Conservation (phyloP, 2,113 vertebrate genomes). For the Elephantulus edwardii region DNA sequence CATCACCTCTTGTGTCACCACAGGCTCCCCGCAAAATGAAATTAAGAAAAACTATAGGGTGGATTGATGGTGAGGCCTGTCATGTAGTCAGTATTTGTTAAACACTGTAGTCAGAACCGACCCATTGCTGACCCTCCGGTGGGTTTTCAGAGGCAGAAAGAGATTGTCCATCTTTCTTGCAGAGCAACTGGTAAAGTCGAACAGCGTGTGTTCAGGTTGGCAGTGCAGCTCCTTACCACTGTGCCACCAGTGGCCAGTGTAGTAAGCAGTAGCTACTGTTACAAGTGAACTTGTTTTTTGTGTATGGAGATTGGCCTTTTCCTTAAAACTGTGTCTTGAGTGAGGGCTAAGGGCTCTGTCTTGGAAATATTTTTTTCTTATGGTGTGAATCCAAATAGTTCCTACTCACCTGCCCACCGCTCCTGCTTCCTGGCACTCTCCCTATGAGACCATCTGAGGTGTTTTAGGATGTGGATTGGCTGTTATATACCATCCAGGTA, state of each 20-base stretch:
- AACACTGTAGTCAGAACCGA: too few species aligned
- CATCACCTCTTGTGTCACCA: accelerated
- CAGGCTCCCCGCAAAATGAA: neutral
- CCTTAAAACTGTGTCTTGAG: accelerated
- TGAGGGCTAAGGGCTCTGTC: neutral
- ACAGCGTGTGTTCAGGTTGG: too few species aligned
- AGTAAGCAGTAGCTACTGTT: neutral
- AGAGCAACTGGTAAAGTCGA: too few species aligned
- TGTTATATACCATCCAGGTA: accelerated
- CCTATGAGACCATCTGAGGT: accelerated
- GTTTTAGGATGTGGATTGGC: accelerated
- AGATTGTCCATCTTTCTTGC: too few species aligned
- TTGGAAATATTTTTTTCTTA: neutral
- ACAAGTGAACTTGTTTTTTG: neutral
- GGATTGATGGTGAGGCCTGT: neutral
- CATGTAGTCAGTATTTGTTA: accelerated
- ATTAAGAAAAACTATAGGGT: accelerated
- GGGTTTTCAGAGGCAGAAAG: too few species aligned
- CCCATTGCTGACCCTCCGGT: too few species aligned
- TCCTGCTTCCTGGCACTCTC: neutral
- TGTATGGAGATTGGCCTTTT: neutral
- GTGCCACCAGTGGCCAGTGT: too few species aligned
- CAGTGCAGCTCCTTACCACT: too few species aligned
- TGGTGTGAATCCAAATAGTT: accelerated
- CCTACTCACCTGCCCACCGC: accelerated